These are phyloP conservation scores for Maconellicoccus hirsutus DNA, from an alignment of 1,140 invertebrate species.

Conservation along the genomic window DNA sequence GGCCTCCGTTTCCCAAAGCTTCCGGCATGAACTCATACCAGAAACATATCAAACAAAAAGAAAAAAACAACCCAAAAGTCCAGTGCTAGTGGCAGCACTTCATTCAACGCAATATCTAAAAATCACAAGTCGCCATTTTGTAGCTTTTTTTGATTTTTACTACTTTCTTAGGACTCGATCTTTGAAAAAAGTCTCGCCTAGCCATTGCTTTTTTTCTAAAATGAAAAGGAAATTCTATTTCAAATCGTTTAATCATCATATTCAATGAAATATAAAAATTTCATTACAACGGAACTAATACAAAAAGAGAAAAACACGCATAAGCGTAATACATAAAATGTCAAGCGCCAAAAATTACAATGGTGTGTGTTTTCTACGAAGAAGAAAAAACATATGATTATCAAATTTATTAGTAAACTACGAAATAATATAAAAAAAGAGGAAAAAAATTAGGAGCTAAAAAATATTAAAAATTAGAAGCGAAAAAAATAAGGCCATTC, in stretches of 20 bases:
- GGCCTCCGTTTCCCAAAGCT: too few species aligned
- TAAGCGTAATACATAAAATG: conserved; percentile 4
- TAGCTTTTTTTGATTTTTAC: not conserved
- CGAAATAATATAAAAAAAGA: not conserved
- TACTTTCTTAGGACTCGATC: too few species aligned
- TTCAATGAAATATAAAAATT: not conserved
- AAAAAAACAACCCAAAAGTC: too few species aligned
- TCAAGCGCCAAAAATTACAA: not conserved
- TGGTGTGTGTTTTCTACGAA: not conserved
- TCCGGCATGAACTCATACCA: too few species aligned
- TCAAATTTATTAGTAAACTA: not conserved
- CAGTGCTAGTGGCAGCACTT: too few species aligned
- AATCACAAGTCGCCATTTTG: too few species aligned
- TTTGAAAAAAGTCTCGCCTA: too few species aligned
- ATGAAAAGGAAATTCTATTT: too few species aligned
- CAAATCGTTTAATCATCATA: not conserved
- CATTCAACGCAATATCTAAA: too few species aligned
- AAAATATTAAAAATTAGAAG: not conserved
- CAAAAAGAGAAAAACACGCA: not conserved
- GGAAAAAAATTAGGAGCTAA: not conserved
- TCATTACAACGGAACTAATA: not conserved
- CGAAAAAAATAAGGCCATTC: not conserved
- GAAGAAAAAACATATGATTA: not conserved
- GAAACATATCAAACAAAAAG: too few species aligned
- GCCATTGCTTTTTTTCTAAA: too few species aligned